Evolutionary conservation across 2,113 vertebrate genomes (phyloP), one percentile per base, ranked within the genome.

Genomic region (Sinocyclocheilus maitianheensis): DNA sequence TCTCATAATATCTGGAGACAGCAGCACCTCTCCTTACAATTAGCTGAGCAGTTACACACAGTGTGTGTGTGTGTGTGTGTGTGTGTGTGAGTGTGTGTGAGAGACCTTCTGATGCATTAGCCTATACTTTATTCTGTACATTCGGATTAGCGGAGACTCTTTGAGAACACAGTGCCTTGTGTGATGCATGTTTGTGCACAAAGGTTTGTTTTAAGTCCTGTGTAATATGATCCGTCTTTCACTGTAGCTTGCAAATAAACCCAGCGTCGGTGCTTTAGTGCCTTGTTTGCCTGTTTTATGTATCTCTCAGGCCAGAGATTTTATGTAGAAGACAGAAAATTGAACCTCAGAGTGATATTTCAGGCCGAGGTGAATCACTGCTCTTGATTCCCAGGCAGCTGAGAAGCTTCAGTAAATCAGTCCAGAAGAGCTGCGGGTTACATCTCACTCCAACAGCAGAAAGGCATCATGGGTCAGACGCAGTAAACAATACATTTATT

Each of bases 121-220:
- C 30, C 30, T 34, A 34, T 55, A 30, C 53, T 75, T 65, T 51
- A 78, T 11, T 79, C 58, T 83, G 40, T 85, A 74, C 65, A 12
- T 77, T 77, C 22, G 62, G 72, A 55, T 76, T 53, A 83, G 62
- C 67, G 40, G 26, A 4, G 53, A 26, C 26, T 76, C 8, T 43
- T 3, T 3, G 43, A 46, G 74, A 89, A 84, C 71, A 7, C 55
- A 40, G 24, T 78, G 48, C 81, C 85, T 60, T 85, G 12, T 86
- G 74, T 63, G 84, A 84, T 58, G 77, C 5, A 26, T 74, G 55
- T 48, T 5, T 51, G 86, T 88, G 26, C 77, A 87, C 30, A 69
- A 87, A 88, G 53, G 12, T 53, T 67, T 84, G 53, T 81, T 77
- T 79, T 43, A 82, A 89, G 87, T 88, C 60, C 37, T 26, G 7